Conservation (phyloP, 2,113 vertebrate species). For the Oriolus oriolus region DNA sequence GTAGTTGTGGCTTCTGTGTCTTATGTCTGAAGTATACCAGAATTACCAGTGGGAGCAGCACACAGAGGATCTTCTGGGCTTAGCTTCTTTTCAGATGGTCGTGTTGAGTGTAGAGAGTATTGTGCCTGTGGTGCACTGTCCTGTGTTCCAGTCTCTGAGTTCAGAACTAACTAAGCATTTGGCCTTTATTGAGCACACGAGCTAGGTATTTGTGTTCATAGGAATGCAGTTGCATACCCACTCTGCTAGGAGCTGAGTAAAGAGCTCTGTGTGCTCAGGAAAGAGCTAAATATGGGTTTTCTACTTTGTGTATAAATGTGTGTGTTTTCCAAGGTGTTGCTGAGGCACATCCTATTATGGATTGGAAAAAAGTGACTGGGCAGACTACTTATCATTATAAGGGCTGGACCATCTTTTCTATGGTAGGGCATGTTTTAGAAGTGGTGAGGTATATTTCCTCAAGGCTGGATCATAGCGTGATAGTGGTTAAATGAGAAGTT, state of each 20-base stretch:
- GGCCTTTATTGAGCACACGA: fast-evolving
- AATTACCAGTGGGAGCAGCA: neutral
- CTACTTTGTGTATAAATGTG: neutral
- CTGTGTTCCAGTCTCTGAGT: neutral
- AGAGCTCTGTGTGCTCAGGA: neutral
- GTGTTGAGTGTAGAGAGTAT: neutral
- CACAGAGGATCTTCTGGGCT: neutral
- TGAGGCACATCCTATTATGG: neutral
- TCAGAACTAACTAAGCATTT: neutral
- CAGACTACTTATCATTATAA: neutral
- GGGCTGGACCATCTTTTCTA: neutral
- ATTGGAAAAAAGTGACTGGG: neutral
- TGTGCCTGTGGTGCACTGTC: neutral
- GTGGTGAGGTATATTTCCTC: neutral
- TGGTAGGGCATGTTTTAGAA: neutral
- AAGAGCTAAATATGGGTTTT: neutral
- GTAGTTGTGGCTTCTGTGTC: neutral
- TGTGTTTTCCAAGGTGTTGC: neutral
- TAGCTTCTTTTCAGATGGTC: neutral
- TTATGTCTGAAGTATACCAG: neutral
- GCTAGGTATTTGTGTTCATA: neutral
- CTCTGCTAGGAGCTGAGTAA: neutral
- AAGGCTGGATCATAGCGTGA: neutral
- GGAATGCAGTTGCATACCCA: neutral
- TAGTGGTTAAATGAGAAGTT: neutral